Percentiles rank a stretch among this genome's conserved stretches.
phyloP scores from a whole-genome alignment of 2,113 vertebrate genomes.

The Otolemur garnettii region DNA sequence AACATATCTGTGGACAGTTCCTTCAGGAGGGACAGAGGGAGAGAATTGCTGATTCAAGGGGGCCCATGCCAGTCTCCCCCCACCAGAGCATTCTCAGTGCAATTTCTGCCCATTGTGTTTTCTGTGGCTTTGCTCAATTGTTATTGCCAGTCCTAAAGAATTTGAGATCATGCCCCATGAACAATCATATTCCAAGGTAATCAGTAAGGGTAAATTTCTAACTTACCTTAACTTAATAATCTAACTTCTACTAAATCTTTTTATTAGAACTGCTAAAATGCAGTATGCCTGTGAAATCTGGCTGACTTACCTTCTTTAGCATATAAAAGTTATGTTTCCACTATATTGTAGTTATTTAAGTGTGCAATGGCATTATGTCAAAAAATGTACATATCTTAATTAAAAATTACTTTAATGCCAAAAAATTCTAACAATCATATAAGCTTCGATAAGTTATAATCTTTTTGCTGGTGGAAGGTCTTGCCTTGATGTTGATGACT shows the following conservation, averaged over 20 bases:
- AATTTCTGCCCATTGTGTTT: neutral
- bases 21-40: neutral
- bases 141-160: neutral
- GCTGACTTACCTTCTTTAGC: neutral
- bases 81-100: neutral
- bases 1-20: too few species aligned
- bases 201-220: neutral
- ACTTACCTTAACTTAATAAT: neutral
- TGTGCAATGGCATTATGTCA: neutral
- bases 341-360: neutral
- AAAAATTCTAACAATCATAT: neutral
- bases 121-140: neutral
- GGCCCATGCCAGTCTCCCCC: neutral
- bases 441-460: neutral
- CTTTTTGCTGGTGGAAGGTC: neutral
- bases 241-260: neutral
- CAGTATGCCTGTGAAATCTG: neutral
- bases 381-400: neutral
- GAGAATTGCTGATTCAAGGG: neutral
- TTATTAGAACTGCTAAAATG: neutral
- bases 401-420: neutral
- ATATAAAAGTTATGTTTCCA: neutral
- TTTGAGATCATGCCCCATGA: neutral
- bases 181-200: neutral
- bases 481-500: neutral